Base-by-base conservation (phyloP, 2,113 vertebrate species). In the Oreochromis spilurus region DNA sequence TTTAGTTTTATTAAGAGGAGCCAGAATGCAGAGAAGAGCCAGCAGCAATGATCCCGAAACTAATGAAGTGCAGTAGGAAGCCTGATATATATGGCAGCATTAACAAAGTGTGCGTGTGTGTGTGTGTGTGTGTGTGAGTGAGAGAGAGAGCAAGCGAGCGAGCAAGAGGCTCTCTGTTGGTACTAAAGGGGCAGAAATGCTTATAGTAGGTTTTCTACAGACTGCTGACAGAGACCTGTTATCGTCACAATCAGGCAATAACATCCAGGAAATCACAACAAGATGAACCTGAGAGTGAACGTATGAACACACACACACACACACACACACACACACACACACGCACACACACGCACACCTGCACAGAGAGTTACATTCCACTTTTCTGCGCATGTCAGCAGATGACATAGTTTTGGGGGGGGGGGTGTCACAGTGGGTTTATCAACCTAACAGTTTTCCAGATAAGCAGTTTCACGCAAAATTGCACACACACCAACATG, bases 231-330 rank as follows among this genome's bases (percentile, higher is more conserved):
- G 86, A 87, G 34, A 21, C 17, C 81, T 62, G 85, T 90, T 90
- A 92, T 93, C 92, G 88, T 89, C 88, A 90, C 13, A 90, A 90
- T 88, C 84, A 81, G 87, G 77, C 58, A 19, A 31, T 83, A 92
- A 91, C 89, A 81, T 91, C 77, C 54, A 91, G 91, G 80, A 89
- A 92, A 93, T 91, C 86, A 87, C 84, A 86, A 86, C 79, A 67
- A 88, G 90, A 86, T 81, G 43, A 89, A 81, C 85, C 85, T 53
- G 19, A 79, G 58, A 45, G 67, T 1, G 16, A 21, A 16, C 12
- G 12, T 43, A 13, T 72, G 82, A 48, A 29, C 55, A 50, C 55
- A 38, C 57, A 40, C 24, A 3, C 53, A 17, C 50, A 65, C 65
- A 84, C 54, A 34, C 53, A 48, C 55, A 29, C 55, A 40, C 11